Percentiles rank a stretch among this genome's conserved stretches.
Conservation (phyloP, 2,888 invertebrate species). For the Trissoscelio sp. region DNA sequence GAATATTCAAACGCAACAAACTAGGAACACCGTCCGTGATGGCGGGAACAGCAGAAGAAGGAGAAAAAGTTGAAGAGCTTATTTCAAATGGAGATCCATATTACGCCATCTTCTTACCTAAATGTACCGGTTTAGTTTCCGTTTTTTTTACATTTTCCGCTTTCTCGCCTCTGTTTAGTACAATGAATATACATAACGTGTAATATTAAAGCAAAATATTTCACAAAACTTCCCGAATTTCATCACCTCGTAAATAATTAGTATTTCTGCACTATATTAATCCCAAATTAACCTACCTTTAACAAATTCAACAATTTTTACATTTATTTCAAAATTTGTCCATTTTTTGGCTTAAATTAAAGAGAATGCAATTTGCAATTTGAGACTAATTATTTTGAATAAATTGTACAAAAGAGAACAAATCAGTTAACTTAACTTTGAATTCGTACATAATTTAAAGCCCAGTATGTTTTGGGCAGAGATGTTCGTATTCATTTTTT, state of each 20-base stretch:
- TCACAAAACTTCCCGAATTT: conserved; percentile 51
- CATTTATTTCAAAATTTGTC: no score
- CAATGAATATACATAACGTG: conserved; percentile 68
- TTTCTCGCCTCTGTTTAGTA: conserved; percentile 65
- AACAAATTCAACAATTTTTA: no score
- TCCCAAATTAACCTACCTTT: no score
- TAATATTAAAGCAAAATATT: conserved; percentile 64
- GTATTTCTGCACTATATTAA: no score
- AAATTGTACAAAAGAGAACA: no score
- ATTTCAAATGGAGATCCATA: conserved; percentile 84
- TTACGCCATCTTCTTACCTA: conserved; percentile 80
- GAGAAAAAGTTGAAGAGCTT: conserved; percentile 76
- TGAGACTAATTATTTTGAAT: no score
- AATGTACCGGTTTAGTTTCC: conserved; percentile 73
- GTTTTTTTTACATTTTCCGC: conserved; percentile 69
- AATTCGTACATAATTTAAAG: conserved; percentile 41
- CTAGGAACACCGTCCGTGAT: conserved; percentile 81
- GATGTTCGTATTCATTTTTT: conserved; percentile 81
- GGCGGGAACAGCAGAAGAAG: conserved; percentile 60
- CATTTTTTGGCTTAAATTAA: no score
- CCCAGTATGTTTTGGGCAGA: conserved; percentile 68
- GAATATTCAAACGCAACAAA: conserved; percentile 84
- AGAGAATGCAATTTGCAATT: no score
- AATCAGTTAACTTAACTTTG: conserved; percentile 17
- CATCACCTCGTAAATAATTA: conserved; percentile 33